phyloP scores from a whole-genome alignment of 1,140 invertebrate species.

The Acromyrmex heyeri region DNA sequence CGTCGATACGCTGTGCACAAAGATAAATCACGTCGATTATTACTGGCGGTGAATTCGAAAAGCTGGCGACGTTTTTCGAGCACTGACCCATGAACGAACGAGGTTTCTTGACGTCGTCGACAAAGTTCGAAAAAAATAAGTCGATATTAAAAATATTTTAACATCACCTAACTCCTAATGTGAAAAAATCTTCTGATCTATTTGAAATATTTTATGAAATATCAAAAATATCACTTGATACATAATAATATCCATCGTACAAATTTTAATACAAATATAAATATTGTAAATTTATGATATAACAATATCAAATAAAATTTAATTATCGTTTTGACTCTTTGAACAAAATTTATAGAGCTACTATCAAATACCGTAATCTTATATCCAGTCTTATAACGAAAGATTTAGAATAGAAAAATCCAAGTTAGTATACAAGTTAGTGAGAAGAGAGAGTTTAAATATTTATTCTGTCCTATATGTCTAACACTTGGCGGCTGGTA shows the following conservation, averaged over 20 bases:
- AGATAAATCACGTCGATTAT: constrained; percentile 57
- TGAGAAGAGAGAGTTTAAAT: background rate
- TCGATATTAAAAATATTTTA: background rate
- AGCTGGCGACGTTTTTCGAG: background rate
- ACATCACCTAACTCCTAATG: background rate
- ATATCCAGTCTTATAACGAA: background rate
- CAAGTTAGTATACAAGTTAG: background rate
- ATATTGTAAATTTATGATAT: constrained; percentile 10
- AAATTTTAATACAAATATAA: background rate
- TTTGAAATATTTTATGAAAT: background rate
- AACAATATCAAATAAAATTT: background rate
- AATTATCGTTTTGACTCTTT: background rate
- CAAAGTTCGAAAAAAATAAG: background rate
- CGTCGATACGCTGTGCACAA: constrained; percentile 46
- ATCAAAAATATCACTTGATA: background rate
- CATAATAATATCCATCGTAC: background rate
- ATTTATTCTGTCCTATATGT: background rate
- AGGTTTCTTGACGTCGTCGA: background rate
- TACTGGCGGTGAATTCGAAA: constrained; percentile 25
- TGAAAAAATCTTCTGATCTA: background rate
- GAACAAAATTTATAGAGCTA: background rate
- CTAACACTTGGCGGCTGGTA: background rate
- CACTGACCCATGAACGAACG: background rate
- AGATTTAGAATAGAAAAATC: background rate
- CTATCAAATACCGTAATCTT: background rate